Base-by-base conservation (phyloP, 2,888 invertebrate species). In the Calameuta pallipes region DNA sequence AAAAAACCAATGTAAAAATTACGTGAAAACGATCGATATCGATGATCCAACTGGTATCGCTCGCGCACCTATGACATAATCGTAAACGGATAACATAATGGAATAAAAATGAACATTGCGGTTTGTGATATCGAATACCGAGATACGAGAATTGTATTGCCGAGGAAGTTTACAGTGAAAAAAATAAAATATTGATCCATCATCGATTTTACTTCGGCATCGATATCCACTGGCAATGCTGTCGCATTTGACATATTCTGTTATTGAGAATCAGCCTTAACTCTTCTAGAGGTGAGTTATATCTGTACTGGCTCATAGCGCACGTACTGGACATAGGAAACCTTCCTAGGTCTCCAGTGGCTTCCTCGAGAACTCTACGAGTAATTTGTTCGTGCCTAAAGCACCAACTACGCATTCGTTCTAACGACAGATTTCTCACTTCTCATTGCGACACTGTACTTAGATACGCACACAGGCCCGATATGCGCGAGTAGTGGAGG, bases 381-480 rank as follows among this genome's bases (percentile, higher is more conserved):
- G 33, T 71, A 71, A 71, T 71, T 71, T 33, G 71, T 12, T 33
- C 71, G 15, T 30, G 71, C 31, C 71, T 71, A 71, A 71, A 71
- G 71, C 71, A 71, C 31, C 71, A 31, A 71, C 71, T 71, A 31
- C 71, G 71, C 71, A 71, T 71, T 56, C 71, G 71, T 33, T 71
- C 71, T 33, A 71, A 33, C 71, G 71, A 82, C 82, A 86, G 83
- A 85, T 85, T 85, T 85, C 83, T 86, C 85, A 83, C 85, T 85
- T 85, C 81, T 83, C 78, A 83, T 85, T 86, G 83, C 86, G 85
- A 85, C 85, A 82, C 85, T 80, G 80, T 83, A 85, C 81, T 85
- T 85, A 83, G 83, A 79, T 81, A 85, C 83, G 41, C 70, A 80
- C 78, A 41, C 74, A 68, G 77, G 77, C 74, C 78, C 23, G 23